Conservation (phyloP, 2,113 vertebrate species). For the Zeus faber region DNA sequence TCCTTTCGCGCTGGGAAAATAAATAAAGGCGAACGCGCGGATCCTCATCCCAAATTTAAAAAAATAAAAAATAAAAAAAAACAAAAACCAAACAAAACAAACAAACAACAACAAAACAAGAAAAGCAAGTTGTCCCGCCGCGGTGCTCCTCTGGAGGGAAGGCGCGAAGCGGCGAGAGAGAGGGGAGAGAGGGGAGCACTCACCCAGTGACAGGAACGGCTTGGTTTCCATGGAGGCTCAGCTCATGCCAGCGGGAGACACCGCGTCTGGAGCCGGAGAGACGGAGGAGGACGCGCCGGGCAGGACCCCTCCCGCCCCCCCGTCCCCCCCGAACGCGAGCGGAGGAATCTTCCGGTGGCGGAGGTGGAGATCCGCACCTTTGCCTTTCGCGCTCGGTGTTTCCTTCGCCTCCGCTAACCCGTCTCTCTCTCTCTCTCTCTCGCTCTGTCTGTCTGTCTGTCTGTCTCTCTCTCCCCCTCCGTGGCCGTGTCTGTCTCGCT, state of each 20-base stretch:
- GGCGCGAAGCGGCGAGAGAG: no score
- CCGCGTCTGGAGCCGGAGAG: slow-evolving; percentile 55
- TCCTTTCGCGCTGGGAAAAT: no score
- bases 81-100: no score
- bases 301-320: no score
- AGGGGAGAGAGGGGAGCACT: slow-evolving; percentile 64
- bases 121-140: no score
- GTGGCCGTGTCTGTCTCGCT: slow-evolving; percentile 32
- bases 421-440: slow-evolving; percentile 11
- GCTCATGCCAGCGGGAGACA: slow-evolving; percentile 79
- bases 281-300: slow-evolving; percentile 35
- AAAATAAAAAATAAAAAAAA: no score
- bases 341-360: neutral
- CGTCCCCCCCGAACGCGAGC: no score
- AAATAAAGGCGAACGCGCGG: no score
- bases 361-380: neutral
- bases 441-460: slow-evolving; percentile 7
- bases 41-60: no score
- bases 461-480: slow-evolving; percentile 25
- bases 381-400: neutral
- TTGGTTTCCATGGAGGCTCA: slow-evolving; percentile 81
- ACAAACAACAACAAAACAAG: no score
- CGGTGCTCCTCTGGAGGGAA: no score
- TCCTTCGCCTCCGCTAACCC: slow-evolving; percentile 23
- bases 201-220: slow-evolving; percentile 81